Evolutionary conservation across 2,797 vertebrate species (phyloP).

Genomic region (Esox lucius): DNA sequence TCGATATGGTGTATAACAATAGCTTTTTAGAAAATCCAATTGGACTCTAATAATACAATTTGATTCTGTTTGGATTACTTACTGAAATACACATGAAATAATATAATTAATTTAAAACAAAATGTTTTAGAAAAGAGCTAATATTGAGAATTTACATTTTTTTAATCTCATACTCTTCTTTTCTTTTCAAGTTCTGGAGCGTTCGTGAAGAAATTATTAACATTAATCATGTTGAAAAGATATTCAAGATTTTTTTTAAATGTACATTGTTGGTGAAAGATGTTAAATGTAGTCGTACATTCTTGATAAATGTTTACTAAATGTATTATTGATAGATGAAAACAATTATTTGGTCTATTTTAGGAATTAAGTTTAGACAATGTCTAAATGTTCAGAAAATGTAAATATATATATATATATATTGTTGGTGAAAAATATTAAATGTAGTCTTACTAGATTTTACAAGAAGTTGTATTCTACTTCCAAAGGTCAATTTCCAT

Average conservation of each 20-base stretch:
- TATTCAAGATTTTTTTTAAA: background rate
- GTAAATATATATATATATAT: too few relatives aligned
- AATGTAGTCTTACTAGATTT: conserved; percentile 15
- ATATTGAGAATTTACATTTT: too few relatives aligned
- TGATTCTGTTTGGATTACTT: background rate
- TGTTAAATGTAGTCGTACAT: conserved; percentile 9
- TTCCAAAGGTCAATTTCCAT: conserved; percentile 20
- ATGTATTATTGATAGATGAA: too few relatives aligned
- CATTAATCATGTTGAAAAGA: background rate
- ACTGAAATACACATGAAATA: background rate
- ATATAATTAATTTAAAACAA: too few relatives aligned
- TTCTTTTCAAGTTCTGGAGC: background rate
- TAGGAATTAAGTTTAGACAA: too few relatives aligned
- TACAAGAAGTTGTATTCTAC: conserved; percentile 12
- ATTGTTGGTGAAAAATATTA: background rate
- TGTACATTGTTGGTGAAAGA: background rate
- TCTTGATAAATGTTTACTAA: too few relatives aligned
- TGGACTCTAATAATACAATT: background rate
- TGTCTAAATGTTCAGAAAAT: too few relatives aligned
- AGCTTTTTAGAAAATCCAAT: background rate
- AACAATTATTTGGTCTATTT: background rate
- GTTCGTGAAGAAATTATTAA: background rate
- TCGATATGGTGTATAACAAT: too few relatives aligned
- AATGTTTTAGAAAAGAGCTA: too few relatives aligned
- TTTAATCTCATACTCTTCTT: background rate